Evolutionary conservation across 2,888 invertebrate genomes (phyloP).

Genomic region (Megalurothrips usitatus): DNA sequence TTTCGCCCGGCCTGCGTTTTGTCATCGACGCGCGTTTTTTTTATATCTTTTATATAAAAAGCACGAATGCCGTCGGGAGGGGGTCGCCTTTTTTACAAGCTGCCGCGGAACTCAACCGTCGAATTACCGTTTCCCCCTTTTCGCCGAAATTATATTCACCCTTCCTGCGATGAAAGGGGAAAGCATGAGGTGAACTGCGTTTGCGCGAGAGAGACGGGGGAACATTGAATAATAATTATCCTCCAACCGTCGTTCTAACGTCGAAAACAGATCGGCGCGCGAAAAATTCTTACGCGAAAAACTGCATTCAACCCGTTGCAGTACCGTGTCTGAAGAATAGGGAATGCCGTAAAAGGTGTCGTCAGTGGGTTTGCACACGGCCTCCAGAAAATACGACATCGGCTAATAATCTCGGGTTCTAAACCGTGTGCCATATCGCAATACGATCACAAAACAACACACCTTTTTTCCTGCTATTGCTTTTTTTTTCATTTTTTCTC

Average conservation of each 20-base stretch:
- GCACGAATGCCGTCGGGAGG: not conserved
- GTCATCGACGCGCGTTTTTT: not conserved
- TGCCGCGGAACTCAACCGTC: conserved; percentile 14
- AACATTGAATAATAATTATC: not conserved
- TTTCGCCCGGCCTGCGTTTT: not conserved
- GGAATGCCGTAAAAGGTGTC: no score
- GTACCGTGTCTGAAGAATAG: no score
- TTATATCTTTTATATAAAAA: not conserved
- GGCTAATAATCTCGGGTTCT: not conserved
- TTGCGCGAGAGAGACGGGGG: not conserved
- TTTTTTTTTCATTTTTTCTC: no score
- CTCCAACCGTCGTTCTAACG: not conserved
- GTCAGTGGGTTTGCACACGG: no score
- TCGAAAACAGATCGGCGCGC: not conserved
- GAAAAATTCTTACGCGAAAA: no score
- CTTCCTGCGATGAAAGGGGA: conserved; percentile 10
- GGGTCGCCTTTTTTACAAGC: not conserved
- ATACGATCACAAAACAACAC: no score
- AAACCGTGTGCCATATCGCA: not conserved
- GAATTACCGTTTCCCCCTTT: conserved; percentile 26
- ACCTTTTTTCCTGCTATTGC: no score
- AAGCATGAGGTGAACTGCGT: not conserved
- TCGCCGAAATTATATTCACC: conserved; percentile 26
- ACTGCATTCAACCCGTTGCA: no score
- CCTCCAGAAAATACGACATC: no score